phyloP scores from a whole-genome alignment of 2,113 vertebrate species.

The Oncorhynchus masou region DNA sequence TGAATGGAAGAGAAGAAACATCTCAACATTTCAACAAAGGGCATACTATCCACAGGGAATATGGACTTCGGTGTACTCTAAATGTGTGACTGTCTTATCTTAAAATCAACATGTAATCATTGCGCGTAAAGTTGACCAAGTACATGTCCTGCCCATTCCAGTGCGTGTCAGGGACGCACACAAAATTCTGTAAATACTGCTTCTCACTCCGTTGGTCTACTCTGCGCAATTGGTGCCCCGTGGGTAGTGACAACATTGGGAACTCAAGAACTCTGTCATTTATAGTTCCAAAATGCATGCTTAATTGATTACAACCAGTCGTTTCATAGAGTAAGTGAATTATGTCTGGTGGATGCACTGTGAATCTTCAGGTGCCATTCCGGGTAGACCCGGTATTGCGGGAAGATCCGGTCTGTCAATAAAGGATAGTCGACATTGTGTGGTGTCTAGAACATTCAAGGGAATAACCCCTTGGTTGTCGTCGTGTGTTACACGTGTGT shows the following conservation, averaged over 20 bases:
- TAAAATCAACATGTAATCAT: not conserved
- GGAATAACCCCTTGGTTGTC: conserved; percentile 50
- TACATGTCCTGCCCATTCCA: not conserved
- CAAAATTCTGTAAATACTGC: no score
- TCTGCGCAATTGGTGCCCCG: no score
- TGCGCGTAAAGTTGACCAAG: not conserved
- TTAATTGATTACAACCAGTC: no score
- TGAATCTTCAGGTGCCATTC: conserved; percentile 1
- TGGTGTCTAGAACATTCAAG: conserved; percentile 57
- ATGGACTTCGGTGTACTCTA: no score
- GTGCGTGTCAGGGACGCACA: no score
- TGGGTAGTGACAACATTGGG: no score
- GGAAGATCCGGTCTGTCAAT: conserved; percentile 47
- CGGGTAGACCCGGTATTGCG: conserved; percentile 22
- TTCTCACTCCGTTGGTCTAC: no score
- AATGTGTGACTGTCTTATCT: not conserved
- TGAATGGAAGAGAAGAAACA: not conserved
- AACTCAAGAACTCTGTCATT: no score
- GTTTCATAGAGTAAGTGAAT: not conserved
- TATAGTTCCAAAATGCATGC: not conserved
- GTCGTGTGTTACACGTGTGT: conserved; percentile 26
- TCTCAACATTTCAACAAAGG: not conserved
- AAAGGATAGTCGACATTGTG: conserved; percentile 51
- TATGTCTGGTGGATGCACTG: not conserved
- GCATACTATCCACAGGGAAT: not conserved